Conservation (phyloP, 2,113 vertebrate species). For the Kobus ellipsiprymnus region DNA sequence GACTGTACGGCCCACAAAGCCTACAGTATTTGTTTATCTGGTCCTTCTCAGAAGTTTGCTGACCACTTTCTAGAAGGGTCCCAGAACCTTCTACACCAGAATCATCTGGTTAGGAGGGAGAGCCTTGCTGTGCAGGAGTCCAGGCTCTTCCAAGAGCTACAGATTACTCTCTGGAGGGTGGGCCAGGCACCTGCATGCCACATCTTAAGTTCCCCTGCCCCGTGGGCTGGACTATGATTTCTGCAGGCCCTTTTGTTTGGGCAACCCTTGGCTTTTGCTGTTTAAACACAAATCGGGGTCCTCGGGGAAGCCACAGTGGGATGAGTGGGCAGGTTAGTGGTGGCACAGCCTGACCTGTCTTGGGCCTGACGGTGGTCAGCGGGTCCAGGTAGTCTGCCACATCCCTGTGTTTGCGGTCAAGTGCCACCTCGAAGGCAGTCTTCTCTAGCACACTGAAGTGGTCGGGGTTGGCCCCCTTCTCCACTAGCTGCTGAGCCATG, state of each 20-base stretch:
- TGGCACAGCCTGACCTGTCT: slow-evolving; percentile 83
- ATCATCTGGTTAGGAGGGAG: neutral
- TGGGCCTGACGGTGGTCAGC: slow-evolving; percentile 91
- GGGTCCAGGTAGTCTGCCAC: slow-evolving; percentile 91
- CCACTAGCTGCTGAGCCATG: slow-evolving; percentile 90
- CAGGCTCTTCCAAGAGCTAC: neutral
- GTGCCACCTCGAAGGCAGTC: slow-evolving; percentile 93
- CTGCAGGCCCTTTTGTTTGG: neutral
- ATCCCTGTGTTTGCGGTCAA: slow-evolving; percentile 90
- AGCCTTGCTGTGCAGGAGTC: neutral
- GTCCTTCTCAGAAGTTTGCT: neutral
- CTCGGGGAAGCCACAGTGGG: fast-evolving
- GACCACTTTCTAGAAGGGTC: neutral
- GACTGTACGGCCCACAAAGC: neutral
- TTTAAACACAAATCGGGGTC: neutral
- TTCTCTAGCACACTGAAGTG: slow-evolving; percentile 90
- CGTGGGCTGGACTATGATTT: neutral
- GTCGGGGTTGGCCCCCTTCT: slow-evolving; percentile 92
- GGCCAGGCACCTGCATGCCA: neutral
- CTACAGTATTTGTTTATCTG: neutral
- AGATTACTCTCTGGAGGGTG: neutral
- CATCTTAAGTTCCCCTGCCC: neutral
- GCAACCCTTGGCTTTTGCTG: neutral
- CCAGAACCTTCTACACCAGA: neutral
- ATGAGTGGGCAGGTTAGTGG: fast-evolving